Conservation (phyloP, 2,888 invertebrate genomes). For the Invenusta paracnida region DNA sequence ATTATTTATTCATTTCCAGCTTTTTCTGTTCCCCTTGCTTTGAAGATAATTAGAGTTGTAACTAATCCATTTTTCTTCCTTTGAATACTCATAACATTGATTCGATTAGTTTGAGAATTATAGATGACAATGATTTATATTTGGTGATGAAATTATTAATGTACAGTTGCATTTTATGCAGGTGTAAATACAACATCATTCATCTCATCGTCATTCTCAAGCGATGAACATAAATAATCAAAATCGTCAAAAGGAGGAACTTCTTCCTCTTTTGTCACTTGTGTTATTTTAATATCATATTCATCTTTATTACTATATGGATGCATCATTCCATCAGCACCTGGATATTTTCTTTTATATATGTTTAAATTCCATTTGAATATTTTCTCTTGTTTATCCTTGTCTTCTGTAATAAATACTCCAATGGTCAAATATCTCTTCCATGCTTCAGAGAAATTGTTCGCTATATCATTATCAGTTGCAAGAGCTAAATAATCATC, state of each 20-base stretch:
- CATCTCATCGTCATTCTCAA: background rate
- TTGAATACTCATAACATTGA: background rate
- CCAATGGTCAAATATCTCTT: slow-evolving; percentile 26
- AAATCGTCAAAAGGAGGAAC: background rate
- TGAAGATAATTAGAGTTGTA: background rate
- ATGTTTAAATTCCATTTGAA: slow-evolving; percentile 20
- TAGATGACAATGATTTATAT: background rate
- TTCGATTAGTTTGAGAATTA: background rate
- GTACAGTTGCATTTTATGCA: background rate
- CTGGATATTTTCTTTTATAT: slow-evolving; percentile 30
- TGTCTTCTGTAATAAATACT: background rate
- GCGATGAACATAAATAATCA: background rate
- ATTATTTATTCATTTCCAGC: background rate
- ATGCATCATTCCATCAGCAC: slow-evolving; percentile 36
- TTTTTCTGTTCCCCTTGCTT: background rate
- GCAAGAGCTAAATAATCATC: slow-evolving; percentile 34
- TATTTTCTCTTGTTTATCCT: background rate
- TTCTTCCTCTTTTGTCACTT: background rate
- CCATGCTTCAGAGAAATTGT: slow-evolving; percentile 15
- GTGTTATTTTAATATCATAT: background rate
- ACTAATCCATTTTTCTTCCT: background rate
- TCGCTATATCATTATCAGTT: background rate
- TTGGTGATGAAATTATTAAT: background rate
- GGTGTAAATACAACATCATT: background rate
- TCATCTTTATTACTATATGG: slow-evolving; percentile 29